Evolutionary conservation across 2,888 invertebrate species (phyloP).

Genomic region (Drosophila meridionalis): DNA sequence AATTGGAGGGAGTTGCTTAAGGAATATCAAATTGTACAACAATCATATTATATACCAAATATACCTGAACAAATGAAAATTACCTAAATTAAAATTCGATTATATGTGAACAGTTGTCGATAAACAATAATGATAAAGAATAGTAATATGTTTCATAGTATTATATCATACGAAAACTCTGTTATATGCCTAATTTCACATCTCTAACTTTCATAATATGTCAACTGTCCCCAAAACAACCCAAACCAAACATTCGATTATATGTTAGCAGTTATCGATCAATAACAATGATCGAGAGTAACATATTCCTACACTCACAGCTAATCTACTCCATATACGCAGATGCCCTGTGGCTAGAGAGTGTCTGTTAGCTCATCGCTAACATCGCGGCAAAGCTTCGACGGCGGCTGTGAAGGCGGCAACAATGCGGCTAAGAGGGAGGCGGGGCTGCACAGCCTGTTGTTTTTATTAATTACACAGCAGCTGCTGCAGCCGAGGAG

Average conservation of each 20-base stretch:
- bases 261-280: not conserved
- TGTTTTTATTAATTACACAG: conserved; percentile 77
- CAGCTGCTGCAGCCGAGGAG: conserved; percentile 43
- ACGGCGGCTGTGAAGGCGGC: conserved; percentile 42
- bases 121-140: not conserved
- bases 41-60: too few relatives aligned
- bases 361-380: conserved; percentile 66
- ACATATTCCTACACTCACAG: not conserved
- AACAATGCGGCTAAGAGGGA: conserved; percentile 35
- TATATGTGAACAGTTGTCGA: not conserved
- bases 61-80: too few relatives aligned
- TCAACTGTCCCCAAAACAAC: too few relatives aligned
- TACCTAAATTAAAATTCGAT: too few relatives aligned
- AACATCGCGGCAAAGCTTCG: not conserved
- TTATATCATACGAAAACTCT: too few relatives aligned
- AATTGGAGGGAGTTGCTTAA: too few relatives aligned
- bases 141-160: too few relatives aligned
- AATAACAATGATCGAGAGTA: not conserved
- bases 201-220: not conserved
- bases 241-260: not conserved
- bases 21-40: too few relatives aligned
- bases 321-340: not conserved
- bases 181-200: not conserved
- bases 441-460: conserved; percentile 57
- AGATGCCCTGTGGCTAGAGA: not conserved